Conservation (phyloP, 2,797 vertebrate genomes). For the Eurystomus glaucurus region DNA sequence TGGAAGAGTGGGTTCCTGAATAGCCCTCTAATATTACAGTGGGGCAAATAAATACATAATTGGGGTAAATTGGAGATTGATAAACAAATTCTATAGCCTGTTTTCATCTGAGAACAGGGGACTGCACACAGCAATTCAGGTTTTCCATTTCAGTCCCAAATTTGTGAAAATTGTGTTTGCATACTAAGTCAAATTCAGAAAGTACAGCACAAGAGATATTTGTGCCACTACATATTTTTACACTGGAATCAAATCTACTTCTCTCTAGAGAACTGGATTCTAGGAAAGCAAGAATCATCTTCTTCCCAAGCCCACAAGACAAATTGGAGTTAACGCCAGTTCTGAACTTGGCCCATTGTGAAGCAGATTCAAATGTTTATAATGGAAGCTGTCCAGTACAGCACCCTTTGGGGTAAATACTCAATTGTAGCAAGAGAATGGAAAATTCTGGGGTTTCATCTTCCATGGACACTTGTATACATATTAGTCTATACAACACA, state of each 20-base stretch:
- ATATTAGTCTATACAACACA: neutral
- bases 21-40: neutral
- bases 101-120: neutral
- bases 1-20: neutral
- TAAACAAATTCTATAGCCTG: neutral
- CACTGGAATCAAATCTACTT: neutral
- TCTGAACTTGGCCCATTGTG: neutral
- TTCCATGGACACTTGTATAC: neutral
- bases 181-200: neutral
- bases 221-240: neutral
- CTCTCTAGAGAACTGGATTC: too few relatives aligned
- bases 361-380: neutral
- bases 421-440: neutral
- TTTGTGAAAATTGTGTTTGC: neutral
- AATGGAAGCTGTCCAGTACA: neutral
- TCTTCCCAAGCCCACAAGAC: neutral
- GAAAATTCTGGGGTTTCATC: neutral
- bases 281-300: neutral
- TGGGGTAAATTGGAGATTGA: neutral
- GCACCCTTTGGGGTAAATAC: neutral
- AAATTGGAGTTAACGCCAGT: neutral
- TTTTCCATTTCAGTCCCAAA: neutral
- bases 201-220: neutral
- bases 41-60: neutral
- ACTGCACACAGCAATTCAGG: neutral